These are phyloP conservation scores for Cheilosia variabilis DNA, from an alignment of 2,888 invertebrate genomes.

Conservation along the genomic window DNA sequence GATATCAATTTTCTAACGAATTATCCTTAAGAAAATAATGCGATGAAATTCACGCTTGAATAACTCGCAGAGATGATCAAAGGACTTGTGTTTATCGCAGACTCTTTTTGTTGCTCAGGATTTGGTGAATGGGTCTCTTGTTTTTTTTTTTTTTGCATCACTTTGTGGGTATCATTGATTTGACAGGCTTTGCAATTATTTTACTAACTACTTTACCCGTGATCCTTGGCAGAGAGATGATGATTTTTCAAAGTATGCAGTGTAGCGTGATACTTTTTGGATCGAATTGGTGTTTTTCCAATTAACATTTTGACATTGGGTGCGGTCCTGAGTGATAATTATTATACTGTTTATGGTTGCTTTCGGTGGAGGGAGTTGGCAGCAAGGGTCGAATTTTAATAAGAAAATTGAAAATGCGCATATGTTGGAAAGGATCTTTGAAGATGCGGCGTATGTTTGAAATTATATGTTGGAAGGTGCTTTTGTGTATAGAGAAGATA, in stretches of 20 bases:
- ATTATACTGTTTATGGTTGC: slow-evolving; percentile 3
- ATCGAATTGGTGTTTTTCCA: slow-evolving; percentile 63
- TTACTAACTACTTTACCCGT: slow-evolving; percentile 51
- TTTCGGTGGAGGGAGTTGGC: too few species aligned
- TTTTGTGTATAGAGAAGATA: too few species aligned
- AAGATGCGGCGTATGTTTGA: background rate
- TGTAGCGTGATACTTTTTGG: slow-evolving; percentile 22
- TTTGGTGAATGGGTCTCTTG: slow-evolving; percentile 45
- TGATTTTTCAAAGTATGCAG: slow-evolving; percentile 24
- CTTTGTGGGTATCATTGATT: slow-evolving; percentile 26
- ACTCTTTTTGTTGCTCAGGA: slow-evolving; percentile 36
- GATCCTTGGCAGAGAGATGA: slow-evolving; percentile 42
- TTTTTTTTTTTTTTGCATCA: slow-evolving; percentile 16
- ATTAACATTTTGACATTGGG: slow-evolving; percentile 63
- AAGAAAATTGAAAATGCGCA: slow-evolving; percentile 40
- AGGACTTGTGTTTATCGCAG: slow-evolving; percentile 53
- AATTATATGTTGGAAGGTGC: background rate
- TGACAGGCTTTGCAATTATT: slow-evolving; percentile 18
- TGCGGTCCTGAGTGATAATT: slow-evolving; percentile 39
- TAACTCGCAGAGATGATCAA: slow-evolving; percentile 64
- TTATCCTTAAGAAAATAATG: slow-evolving; percentile 71
- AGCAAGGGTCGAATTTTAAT: slow-evolving; percentile 30
- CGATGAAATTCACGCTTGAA: slow-evolving; percentile 70
- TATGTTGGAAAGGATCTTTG: slow-evolving; percentile 8
- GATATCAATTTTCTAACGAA: slow-evolving; percentile 74